Evolutionary conservation across 2,113 vertebrate genomes (phyloP).

Genomic region (Tragulus kanchil): DNA sequence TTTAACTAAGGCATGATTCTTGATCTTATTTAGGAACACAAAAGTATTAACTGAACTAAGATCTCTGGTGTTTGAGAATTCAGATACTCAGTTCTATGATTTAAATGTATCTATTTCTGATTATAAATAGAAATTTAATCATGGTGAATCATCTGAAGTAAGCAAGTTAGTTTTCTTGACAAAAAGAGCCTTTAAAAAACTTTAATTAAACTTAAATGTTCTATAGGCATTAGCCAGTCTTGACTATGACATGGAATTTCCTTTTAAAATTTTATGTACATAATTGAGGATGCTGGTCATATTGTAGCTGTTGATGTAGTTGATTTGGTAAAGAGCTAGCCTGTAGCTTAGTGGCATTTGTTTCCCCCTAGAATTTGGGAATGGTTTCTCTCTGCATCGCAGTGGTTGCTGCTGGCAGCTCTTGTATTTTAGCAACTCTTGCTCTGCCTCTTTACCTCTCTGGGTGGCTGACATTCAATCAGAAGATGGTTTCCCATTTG

Average conservation of each 20-base stretch:
- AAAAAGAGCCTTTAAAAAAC: neutral
- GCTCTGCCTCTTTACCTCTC: neutral
- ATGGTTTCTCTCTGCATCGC: neutral
- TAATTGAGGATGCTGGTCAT: neutral
- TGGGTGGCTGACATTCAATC: neutral
- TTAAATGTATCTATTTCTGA: slow-evolving; percentile 28
- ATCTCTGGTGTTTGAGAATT: slow-evolving; percentile 13
- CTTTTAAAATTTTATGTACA: neutral
- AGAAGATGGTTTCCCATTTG: slow-evolving; percentile 35
- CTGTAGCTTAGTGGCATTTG: neutral
- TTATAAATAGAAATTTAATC: slow-evolving; percentile 17
- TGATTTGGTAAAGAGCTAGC: neutral
- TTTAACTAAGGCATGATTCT: neutral
- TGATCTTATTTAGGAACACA: neutral
- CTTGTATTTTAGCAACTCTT: neutral
- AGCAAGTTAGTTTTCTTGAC: slow-evolving; percentile 52
- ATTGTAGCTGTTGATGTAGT: neutral
- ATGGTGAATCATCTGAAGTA: slow-evolving; percentile 43
- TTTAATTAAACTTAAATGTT: slow-evolving; percentile 17
- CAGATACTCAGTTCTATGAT: neutral
- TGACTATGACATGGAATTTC: neutral
- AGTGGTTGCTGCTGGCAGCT: neutral
- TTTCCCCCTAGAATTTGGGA: neutral
- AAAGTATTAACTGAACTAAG: neutral
- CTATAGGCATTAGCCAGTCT: neutral